Percentiles rank a stretch among this genome's conserved stretches.
phyloP scores from a whole-genome alignment of 1,140 invertebrate species.

The Drosophila paulistorum region DNA sequence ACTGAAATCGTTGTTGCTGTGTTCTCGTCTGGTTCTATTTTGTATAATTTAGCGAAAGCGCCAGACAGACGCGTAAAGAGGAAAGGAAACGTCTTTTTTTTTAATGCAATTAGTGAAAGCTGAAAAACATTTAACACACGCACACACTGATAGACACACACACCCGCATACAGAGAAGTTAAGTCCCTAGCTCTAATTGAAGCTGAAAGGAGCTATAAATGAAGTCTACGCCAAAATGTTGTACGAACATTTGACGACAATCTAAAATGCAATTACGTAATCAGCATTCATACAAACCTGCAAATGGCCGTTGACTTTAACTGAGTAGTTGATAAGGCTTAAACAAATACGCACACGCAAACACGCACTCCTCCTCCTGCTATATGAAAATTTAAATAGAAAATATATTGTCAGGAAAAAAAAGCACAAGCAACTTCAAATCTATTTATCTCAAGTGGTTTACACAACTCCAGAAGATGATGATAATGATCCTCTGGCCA shows the following conservation, averaged over 20 bases:
- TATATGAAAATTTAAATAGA: conserved; percentile 3
- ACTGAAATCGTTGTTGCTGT: conserved; percentile 14
- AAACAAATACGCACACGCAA: neutral
- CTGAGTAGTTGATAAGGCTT: conserved; percentile 6
- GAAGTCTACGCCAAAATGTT: conserved; percentile 79
- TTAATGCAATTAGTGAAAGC: conserved; percentile 76
- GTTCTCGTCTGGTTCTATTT: conserved; percentile 53
- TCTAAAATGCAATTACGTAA: conserved; percentile 78
- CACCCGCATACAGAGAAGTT: neutral
- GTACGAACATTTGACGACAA: conserved; percentile 67
- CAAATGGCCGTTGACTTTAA: conserved; percentile 42
- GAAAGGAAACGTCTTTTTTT: conserved; percentile 64
- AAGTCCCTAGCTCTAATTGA: conserved; percentile 55
- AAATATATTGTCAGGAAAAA: conserved; percentile 18
- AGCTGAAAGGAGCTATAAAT: conserved; percentile 75
- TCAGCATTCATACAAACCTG: conserved; percentile 61
- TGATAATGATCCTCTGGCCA: conserved; percentile 15
- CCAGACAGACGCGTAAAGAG: conserved; percentile 36
- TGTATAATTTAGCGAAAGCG: conserved; percentile 71
- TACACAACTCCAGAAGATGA: conserved; percentile 45
- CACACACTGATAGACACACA: conserved; percentile 29
- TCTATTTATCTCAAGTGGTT: conserved; percentile 76
- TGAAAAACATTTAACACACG: conserved; percentile 73
- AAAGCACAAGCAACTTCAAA: conserved; percentile 52
- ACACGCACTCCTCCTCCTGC: neutral